These are phyloP conservation scores for Isichthys henryi DNA, from an alignment of 2,113 vertebrate genomes.

Conservation along the genomic window DNA sequence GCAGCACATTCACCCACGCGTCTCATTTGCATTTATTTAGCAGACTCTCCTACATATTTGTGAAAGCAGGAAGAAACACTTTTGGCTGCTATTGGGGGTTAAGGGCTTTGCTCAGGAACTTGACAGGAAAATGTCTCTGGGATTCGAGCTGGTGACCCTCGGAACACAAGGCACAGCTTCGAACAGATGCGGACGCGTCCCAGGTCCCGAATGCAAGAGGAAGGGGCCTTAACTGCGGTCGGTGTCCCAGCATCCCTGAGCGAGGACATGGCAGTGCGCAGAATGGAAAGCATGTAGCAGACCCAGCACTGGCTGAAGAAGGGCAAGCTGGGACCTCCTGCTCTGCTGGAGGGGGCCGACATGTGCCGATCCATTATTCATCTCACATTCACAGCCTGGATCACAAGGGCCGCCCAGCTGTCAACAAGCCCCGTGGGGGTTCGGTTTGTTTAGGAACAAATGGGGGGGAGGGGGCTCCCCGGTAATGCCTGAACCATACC, in stretches of 20 bases:
- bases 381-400: background rate
- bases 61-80: background rate
- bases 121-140: background rate
- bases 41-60: background rate
- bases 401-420: background rate
- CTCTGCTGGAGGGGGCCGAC: background rate
- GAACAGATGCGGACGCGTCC: background rate
- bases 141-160: background rate
- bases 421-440: background rate
- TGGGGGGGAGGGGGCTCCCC: background rate
- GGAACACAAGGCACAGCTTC: background rate
- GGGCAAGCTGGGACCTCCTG: background rate
- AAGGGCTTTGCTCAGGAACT: background rate
- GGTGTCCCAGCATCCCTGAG: background rate
- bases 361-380: background rate
- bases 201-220: conserved; percentile 33
- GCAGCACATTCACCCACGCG: background rate
- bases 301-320: background rate
- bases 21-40: background rate
- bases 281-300: no score
- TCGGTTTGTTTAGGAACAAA: background rate
- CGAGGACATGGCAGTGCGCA: background rate
- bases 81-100: background rate
- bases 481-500: background rate
- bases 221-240: background rate